Evolutionary conservation across 2,797 vertebrate species (phyloP).

Genomic region (Phylloscopus collybita): DNA sequence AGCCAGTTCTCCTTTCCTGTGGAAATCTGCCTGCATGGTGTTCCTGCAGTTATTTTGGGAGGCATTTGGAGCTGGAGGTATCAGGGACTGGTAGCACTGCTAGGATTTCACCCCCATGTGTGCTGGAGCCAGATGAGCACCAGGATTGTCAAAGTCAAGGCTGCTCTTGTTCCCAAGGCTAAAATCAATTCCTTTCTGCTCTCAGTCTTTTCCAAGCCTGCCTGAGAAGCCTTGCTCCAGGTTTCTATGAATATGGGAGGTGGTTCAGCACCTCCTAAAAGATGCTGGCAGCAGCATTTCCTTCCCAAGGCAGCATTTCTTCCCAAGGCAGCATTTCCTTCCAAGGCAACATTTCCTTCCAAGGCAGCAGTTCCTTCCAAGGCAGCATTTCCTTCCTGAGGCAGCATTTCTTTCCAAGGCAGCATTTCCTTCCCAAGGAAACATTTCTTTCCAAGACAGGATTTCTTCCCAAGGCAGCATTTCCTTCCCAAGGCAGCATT

Average conservation of each 20-base stretch:
- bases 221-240: not conserved
- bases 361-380: too few species aligned
- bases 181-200: not conserved
- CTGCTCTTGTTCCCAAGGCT: not conserved
- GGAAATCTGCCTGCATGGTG: not conserved
- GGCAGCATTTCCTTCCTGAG: too few species aligned
- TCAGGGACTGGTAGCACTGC: not conserved
- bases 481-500: not conserved
- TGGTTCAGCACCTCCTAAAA: not conserved
- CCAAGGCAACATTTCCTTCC: too few species aligned
- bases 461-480: not conserved
- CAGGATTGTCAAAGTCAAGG: not conserved
- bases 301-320: not conserved
- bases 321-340: too few species aligned
- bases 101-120: not conserved
- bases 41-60: conserved; percentile 46
- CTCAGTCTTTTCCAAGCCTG: not conserved
- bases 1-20: not conserved
- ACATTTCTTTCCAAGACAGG: too few species aligned
- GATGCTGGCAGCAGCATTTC: not conserved
- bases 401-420: too few species aligned
- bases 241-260: not conserved
- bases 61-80: conserved; percentile 3
- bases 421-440: too few species aligned
- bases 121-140: conserved; percentile 15